phyloP scores from a whole-genome alignment of 2,113 vertebrate genomes.

The Myrmecophaga tridactyla region DNA sequence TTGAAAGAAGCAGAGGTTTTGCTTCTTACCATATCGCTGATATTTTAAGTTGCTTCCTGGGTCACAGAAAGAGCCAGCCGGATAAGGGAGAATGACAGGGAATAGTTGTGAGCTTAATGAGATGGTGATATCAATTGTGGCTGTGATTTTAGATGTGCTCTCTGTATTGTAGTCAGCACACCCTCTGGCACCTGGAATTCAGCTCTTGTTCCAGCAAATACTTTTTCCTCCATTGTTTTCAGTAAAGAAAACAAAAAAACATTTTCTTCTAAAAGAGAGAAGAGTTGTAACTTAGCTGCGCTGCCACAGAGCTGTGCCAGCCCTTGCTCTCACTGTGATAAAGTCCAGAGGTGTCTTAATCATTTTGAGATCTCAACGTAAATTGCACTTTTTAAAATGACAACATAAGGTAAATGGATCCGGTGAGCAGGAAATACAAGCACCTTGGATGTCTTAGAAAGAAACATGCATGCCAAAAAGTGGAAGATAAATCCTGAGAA shows the following conservation, averaged over 20 bases:
- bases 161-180: not conserved
- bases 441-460: not conserved
- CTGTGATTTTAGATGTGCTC: not conserved
- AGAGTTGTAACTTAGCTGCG: not conserved
- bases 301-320: not conserved
- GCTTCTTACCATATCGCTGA: slow-evolving; percentile 25
- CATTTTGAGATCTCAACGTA: not conserved
- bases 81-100: slow-evolving; percentile 49
- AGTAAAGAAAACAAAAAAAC: not conserved
- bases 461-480: not conserved
- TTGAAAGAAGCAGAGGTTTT: not conserved
- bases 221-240: not conserved
- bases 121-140: slow-evolving; percentile 39
- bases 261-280: not conserved
- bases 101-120: slow-evolving; percentile 47
- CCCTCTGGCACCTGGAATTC: not conserved
- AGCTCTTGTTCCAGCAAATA: not conserved
- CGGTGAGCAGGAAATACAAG: not conserved
- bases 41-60: slow-evolving; percentile 38
- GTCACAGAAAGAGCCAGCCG: slow-evolving; percentile 51
- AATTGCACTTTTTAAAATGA: not conserved
- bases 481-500: not conserved
- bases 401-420: not conserved
- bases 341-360: not conserved
- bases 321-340: not conserved